phyloP scores from a whole-genome alignment of 2,888 invertebrate species.

The Amblyjoppa fuscipennis region DNA sequence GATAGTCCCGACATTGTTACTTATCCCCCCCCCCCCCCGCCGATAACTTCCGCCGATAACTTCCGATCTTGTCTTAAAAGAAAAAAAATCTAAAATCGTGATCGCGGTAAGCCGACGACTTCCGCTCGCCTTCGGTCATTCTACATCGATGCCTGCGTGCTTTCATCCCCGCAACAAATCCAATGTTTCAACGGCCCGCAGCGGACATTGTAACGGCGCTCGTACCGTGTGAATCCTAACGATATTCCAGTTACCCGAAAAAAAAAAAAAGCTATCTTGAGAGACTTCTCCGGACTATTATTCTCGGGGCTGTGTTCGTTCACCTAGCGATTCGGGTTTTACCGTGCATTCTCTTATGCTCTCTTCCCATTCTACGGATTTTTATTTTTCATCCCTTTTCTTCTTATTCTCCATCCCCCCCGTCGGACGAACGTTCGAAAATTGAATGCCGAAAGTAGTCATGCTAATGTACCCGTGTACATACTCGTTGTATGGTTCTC shows the following conservation, averaged over 20 bases:
- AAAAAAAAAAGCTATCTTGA: constrained; percentile 38
- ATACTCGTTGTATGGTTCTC: constrained; percentile 30
- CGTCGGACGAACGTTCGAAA: constrained; percentile 12
- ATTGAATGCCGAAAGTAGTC: constrained; percentile 61
- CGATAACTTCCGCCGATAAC: constrained; percentile 17
- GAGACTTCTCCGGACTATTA: constrained; percentile 43
- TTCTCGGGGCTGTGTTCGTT: constrained; percentile 39
- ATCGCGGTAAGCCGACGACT: constrained; percentile 47
- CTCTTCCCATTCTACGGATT: constrained; percentile 61
- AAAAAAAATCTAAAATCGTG: constrained; percentile 26
- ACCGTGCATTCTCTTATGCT: constrained; percentile 18
- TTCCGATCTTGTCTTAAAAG: not conserved
- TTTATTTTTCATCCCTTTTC: constrained; percentile 57
- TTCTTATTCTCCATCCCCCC: not conserved
- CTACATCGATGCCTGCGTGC: not conserved
- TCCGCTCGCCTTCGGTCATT: constrained; percentile 30
- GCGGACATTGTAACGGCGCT: constrained; percentile 10
- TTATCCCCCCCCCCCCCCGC: constrained; percentile 17
- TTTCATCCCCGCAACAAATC: constrained; percentile 5
- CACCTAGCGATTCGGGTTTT: constrained; percentile 53
- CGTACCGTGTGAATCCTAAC: constrained; percentile 45
- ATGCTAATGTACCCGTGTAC: constrained; percentile 52
- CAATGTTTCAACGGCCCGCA: not conserved
- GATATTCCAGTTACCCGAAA: constrained; percentile 20
- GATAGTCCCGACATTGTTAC: constrained; percentile 15